Percentiles rank a stretch among this genome's conserved stretches.
These are phyloP conservation scores for Dendrocopos noguchii DNA, from an alignment of 2,113 vertebrate genomes.

Conservation along the genomic window DNA sequence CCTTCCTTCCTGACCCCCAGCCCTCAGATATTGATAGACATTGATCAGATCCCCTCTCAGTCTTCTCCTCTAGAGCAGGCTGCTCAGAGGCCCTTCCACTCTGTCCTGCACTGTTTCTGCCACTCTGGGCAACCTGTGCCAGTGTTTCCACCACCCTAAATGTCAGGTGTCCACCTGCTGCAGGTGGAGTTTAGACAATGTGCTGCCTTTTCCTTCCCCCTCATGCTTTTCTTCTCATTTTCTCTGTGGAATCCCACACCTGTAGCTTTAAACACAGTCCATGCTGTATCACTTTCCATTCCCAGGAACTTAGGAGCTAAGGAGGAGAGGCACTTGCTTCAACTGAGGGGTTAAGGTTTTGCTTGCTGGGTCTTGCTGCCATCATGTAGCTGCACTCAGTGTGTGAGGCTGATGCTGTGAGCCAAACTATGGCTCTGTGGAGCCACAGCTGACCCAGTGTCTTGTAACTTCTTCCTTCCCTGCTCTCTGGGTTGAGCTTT, in stretches of 20 bases:
- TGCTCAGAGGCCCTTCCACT: no score
- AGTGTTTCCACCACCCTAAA: no score
- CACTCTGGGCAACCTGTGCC: no score
- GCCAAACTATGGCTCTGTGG: fast-evolving
- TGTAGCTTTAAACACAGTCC: neutral
- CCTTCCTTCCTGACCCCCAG: no score
- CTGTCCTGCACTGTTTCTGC: no score
- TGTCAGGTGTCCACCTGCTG: neutral
- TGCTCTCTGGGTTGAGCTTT: neutral
- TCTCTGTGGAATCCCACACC: neutral
- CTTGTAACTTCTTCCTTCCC: neutral
- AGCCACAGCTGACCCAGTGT: neutral
- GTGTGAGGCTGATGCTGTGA: neutral
- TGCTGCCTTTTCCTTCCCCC: neutral
- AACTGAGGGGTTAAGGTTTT: neutral
- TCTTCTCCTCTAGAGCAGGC: no score
- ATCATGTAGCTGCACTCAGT: fast-evolving
- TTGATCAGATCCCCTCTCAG: no score
- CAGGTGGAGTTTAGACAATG: neutral
- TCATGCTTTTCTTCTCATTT: neutral
- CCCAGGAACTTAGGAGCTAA: neutral
- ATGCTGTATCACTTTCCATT: neutral
- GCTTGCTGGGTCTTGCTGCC: neutral
- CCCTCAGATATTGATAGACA: no score
- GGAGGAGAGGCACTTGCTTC: neutral